Base-by-base conservation (phyloP, 1,140 invertebrate genomes). In the Trialeurodes vaporariorum region DNA sequence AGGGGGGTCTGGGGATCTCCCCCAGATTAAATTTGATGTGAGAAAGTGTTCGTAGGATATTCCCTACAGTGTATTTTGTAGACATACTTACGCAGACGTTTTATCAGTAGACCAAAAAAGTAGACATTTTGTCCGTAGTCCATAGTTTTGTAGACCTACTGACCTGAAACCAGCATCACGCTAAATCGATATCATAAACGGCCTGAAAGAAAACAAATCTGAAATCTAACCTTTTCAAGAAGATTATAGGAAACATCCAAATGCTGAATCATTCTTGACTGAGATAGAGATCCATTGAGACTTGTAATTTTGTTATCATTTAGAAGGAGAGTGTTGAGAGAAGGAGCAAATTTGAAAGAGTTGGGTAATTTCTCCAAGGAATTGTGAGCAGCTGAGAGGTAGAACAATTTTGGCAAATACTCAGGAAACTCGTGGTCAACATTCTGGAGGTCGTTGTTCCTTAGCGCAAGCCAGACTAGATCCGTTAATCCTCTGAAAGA, bases 381-480 rank as follows among this genome's bases (percentile, higher is more conserved):
- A 73, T 92, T 92, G 72, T 88, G 81, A 12, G 84, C 85, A 1
- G 86, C 86, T 72, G 89, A 85, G 0, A 92, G 81, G 1, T 91
- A 74, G 73, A 84, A 85, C 0, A 81, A 84, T 79, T 77, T 84
- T 79, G 80, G 80, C 75, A 67, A 69, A 72, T 82, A 80, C 63
- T 79, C 78, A 12, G 89, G 89, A 68, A 92, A 75, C 77, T 92
- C 86, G 25, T 84, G 84, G 23, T 92, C 89, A 67, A 92, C 78
- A 17, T 84, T 82, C 63, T 84, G 84, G 27, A 92, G 78, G 62
- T 87, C 81, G 74, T 92, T 92, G 23, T 83, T 81, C 74, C 90
- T 90, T 26, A 91, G 83, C 65, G 90, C 85, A 49, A 92, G 80
- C 84, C 89, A 90, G 73, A 88, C 84, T 21, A 92, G 77, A 65